Conservation (phyloP, 2,888 invertebrate genomes). For the Leuctra nigra region DNA sequence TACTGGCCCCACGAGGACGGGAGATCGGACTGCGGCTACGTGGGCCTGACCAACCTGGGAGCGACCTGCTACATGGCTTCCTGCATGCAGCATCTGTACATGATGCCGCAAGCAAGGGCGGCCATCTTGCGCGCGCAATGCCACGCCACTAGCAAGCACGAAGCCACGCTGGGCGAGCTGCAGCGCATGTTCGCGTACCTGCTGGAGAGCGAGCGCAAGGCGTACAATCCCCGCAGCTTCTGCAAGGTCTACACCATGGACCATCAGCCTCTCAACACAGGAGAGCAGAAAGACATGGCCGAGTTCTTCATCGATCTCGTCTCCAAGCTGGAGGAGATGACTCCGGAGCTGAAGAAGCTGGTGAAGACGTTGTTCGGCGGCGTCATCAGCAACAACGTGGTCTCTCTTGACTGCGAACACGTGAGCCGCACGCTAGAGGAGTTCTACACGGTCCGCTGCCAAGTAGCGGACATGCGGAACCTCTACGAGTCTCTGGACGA, state of each 20-base stretch:
- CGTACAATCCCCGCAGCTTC: constrained; percentile 91
- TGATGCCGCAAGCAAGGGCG: constrained; percentile 90
- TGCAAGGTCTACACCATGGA: constrained; percentile 97
- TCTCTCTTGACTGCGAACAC: constrained; percentile 91
- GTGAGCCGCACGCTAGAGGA: constrained; percentile 92
- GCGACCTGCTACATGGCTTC: constrained; percentile 98
- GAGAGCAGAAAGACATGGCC: constrained; percentile 97
- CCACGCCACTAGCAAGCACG: constrained; percentile 66
- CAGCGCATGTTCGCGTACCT: constrained; percentile 95
- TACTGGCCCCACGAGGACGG: constrained; percentile 98
- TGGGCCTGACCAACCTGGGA: constrained; percentile 89
- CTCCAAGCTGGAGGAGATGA: constrained; percentile 94
- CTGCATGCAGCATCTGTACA: constrained; percentile 93
- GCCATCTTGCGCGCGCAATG: constrained; percentile 76
- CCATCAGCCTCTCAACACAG: constrained; percentile 90
- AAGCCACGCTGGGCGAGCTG: constrained; percentile 74
- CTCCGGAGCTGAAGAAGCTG: constrained; percentile 77
- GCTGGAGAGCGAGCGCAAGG: constrained; percentile 88
- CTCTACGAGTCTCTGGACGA: constrained; percentile 91
- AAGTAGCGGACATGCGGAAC: constrained; percentile 95
- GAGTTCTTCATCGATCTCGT: constrained; percentile 96
- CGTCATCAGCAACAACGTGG: constrained; percentile 90
- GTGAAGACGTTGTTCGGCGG: constrained; percentile 91
- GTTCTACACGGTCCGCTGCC: constrained; percentile 93
- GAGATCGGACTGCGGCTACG: constrained; percentile 88